A percentile compares a stretch with the other conserved stretches of the same genome.
Conservation (phyloP, 2,113 vertebrate genomes). For the Dissostichus mawsoni region DNA sequence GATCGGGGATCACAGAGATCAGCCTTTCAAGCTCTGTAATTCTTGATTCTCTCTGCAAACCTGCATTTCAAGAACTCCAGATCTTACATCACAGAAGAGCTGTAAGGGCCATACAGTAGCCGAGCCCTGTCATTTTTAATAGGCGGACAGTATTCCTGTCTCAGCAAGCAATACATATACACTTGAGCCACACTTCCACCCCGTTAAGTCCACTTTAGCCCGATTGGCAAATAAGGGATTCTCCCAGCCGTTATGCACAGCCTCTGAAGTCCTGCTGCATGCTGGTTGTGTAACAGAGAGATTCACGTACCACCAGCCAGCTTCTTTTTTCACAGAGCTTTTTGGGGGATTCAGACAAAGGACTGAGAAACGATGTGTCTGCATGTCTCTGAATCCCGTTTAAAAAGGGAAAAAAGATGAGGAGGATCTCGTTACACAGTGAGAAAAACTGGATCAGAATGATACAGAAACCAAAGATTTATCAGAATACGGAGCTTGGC, state of each 20-base stretch:
- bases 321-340: slow-evolving; percentile 47
- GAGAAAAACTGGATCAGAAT: slow-evolving; percentile 35
- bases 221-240: slow-evolving; percentile 61
- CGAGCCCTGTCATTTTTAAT: slow-evolving; percentile 35
- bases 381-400: slow-evolving; percentile 50
- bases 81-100: slow-evolving; percentile 29
- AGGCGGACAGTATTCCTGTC: slow-evolving; percentile 42
- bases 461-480: slow-evolving; percentile 25
- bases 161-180: slow-evolving; percentile 48
- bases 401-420: slow-evolving; percentile 9
- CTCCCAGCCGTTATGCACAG: slow-evolving; percentile 51
- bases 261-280: slow-evolving; percentile 47
- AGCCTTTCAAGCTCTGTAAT: too few relatives aligned
- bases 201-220: slow-evolving; percentile 67
- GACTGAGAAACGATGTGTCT: slow-evolving; percentile 41
- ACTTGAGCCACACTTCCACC: slow-evolving; percentile 65
- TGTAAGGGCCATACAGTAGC: slow-evolving; percentile 6
- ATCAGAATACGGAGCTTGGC: slow-evolving; percentile 32
- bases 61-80: slow-evolving; percentile 4
- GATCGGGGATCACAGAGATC: background rate
- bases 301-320: slow-evolving; percentile 43
- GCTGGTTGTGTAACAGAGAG: slow-evolving; percentile 61
- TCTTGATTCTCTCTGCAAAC: slow-evolving; percentile 3
- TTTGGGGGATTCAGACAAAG: slow-evolving; percentile 52
- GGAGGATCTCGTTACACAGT: slow-evolving; percentile 44